phyloP scores from a whole-genome alignment of 2,797 vertebrate genomes.

The Tarsius wallacei region DNA sequence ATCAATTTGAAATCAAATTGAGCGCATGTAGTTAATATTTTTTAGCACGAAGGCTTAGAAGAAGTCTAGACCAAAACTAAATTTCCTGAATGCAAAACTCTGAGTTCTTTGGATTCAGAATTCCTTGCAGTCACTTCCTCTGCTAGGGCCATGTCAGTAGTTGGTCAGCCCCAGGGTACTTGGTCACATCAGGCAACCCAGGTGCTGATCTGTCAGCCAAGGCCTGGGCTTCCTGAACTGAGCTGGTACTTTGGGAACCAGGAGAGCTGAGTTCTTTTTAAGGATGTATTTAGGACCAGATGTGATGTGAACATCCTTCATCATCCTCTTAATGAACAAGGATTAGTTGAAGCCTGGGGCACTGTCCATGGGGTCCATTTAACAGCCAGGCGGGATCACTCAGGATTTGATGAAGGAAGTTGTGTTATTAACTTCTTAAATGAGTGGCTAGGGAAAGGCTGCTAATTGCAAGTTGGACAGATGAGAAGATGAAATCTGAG shows the following conservation, averaged over 20 bases:
- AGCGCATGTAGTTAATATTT: not conserved
- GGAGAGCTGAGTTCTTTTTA: not conserved
- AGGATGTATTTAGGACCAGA: not conserved
- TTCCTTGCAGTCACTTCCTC: not conserved
- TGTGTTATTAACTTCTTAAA: constrained; percentile 47
- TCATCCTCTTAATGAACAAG: not conserved
- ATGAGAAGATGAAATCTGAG: constrained; percentile 10
- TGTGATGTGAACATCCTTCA: not conserved
- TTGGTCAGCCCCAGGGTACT: not conserved
- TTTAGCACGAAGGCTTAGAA: constrained; percentile 5
- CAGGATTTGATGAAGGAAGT: not conserved
- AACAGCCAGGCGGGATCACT: not conserved
- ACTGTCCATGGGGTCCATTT: not conserved
- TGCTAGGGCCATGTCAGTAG: not conserved
- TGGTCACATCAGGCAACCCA: not conserved
- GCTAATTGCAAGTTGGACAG: not conserved
- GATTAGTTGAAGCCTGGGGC: not conserved
- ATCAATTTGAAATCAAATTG: not conserved
- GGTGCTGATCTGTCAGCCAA: not conserved
- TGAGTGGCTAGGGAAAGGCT: not conserved
- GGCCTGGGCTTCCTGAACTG: not conserved
- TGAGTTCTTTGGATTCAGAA: not conserved
- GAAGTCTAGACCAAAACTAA: not conserved
- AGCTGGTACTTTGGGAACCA: not conserved
- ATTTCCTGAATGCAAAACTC: not conserved